These are phyloP conservation scores for Podarcis cretensis DNA, from an alignment of 2,113 vertebrate species.

Conservation along the genomic window DNA sequence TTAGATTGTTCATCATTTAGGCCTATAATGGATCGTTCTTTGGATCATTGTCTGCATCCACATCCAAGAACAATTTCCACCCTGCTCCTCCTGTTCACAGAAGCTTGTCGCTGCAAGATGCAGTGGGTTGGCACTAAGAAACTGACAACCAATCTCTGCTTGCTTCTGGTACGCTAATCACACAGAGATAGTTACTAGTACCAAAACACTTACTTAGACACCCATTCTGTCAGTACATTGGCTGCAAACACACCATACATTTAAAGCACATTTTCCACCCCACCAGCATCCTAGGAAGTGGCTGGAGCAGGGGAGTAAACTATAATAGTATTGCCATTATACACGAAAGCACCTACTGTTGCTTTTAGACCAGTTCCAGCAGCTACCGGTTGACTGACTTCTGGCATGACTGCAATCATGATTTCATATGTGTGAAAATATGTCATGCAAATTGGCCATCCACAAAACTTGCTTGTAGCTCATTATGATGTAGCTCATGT, in stretches of 20 bases:
- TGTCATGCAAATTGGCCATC: constrained; percentile 27
- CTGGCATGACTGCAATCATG: neutral
- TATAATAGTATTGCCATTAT: neutral
- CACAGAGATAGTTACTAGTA: neutral
- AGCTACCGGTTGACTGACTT: constrained; percentile 15
- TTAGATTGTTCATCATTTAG: neutral
- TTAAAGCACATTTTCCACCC: too few relatives aligned
- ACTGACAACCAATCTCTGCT: neutral
- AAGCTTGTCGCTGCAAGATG: neutral
- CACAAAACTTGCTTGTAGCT: constrained; percentile 13
- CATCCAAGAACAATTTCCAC: neutral
- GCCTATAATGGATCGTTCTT: neutral
- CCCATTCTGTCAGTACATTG: neutral
- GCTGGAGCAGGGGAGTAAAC: neutral
- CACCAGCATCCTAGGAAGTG: too few relatives aligned
- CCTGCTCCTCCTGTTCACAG: neutral
- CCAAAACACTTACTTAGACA: neutral
- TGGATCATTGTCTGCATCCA: neutral
- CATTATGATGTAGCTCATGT: constrained; percentile 25
- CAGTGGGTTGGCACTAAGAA: neutral
- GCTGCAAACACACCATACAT: too few relatives aligned
- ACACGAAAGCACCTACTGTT: neutral
- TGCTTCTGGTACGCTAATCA: neutral
- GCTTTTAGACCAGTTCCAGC: neutral
- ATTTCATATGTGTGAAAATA: constrained; percentile 30